phyloP scores from a whole-genome alignment of 1,140 invertebrate genomes.

The Brachionus plicatilis region DNA sequence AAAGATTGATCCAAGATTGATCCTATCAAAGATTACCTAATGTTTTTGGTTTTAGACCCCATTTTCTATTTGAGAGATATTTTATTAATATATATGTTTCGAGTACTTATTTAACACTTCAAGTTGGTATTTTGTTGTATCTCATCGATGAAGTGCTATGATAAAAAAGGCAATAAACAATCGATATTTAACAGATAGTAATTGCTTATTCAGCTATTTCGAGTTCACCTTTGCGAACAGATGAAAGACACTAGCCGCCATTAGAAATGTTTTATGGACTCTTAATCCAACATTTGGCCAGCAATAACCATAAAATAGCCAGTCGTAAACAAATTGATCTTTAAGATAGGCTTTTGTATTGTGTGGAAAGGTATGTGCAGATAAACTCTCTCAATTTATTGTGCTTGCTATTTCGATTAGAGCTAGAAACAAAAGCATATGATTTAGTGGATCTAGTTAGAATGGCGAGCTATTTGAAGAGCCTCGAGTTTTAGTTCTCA shows the following conservation, averaged over 20 bases:
- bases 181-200: neutral
- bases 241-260: neutral
- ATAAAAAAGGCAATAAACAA: neutral
- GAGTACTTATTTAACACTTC: neutral
- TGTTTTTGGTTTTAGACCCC: too few relatives aligned
- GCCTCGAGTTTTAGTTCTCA: neutral
- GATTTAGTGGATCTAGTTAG: neutral
- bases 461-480: neutral
- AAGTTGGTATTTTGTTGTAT: neutral
- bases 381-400: neutral
- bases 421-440: neutral
- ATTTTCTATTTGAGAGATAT: too few relatives aligned
- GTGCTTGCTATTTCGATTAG: neutral
- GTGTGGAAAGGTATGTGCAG: neutral
- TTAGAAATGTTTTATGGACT: neutral
- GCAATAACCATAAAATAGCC: neutral
- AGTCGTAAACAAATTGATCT: neutral
- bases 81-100: too few relatives aligned
- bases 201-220: neutral
- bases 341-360: neutral
- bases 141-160: neutral
- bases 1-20: too few relatives aligned
- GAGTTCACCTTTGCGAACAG: neutral
- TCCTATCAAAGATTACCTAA: too few relatives aligned
- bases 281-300: neutral